Conservation (phyloP, 2,113 vertebrate genomes). For the Morone chrysops region DNA sequence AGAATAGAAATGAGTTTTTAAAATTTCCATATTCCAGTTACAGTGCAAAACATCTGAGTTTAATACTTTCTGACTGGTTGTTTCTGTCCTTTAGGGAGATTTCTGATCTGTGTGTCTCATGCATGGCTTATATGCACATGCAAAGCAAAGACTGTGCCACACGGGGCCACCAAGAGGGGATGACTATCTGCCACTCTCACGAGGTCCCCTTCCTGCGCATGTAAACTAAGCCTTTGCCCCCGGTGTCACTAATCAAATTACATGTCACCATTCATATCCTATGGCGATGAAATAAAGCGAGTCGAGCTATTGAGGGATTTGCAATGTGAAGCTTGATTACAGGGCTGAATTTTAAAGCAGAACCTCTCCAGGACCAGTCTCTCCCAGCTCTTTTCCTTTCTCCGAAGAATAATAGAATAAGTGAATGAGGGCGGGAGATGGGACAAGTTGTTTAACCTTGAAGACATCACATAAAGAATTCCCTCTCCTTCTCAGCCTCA, state of each 20-base stretch:
- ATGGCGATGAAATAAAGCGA: conserved; percentile 37
- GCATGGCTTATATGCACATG: conserved; percentile 26
- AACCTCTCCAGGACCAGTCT: conserved; percentile 39
- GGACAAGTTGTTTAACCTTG: conserved; percentile 81
- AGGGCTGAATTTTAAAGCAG: conserved; percentile 66
- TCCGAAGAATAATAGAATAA: conserved; percentile 73
- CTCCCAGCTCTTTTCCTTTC: conserved; percentile 50
- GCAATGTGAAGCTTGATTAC: conserved; percentile 74
- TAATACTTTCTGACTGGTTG: conserved; percentile 71
- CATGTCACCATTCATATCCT: conserved; percentile 69
- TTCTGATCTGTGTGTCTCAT: conserved; percentile 29
- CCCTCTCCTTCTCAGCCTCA: conserved; percentile 57
- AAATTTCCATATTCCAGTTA: conserved; percentile 60
- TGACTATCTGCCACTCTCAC: conserved; percentile 52
- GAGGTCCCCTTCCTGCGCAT: conserved; percentile 37
- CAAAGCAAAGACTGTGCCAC: conserved; percentile 39
- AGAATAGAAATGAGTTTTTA: conserved; percentile 32
- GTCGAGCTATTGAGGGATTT: conserved; percentile 56
- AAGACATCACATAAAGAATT: conserved; percentile 72
- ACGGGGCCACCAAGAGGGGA: conserved; percentile 39
- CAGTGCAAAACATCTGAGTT: conserved; percentile 52
- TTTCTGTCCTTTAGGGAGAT: conserved; percentile 62
- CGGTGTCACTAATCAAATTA: conserved; percentile 71
- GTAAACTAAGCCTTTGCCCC: conserved; percentile 58
- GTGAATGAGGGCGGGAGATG: conserved; percentile 65